These are phyloP conservation scores for Malurus elegans DNA, from an alignment of 2,113 vertebrate species.

Conservation along the genomic window DNA sequence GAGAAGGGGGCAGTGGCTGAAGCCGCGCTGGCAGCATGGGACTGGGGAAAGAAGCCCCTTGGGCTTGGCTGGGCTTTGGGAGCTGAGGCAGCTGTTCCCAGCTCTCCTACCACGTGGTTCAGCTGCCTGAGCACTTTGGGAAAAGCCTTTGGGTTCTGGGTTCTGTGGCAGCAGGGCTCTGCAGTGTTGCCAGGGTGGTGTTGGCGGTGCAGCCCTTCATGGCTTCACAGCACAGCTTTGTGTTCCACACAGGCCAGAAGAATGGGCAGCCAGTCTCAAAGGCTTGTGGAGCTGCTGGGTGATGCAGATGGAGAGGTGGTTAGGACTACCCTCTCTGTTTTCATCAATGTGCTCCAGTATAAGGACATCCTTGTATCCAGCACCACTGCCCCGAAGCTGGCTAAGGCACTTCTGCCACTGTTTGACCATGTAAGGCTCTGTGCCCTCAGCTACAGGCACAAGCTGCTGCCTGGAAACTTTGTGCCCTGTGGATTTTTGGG, in stretches of 20 bases:
- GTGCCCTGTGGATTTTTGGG: background rate
- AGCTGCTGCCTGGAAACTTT: background rate
- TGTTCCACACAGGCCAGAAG: background rate
- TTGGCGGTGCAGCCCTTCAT: no score
- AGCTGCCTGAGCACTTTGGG: no score
- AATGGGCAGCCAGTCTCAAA: background rate
- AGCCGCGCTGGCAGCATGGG: no score
- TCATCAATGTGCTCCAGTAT: background rate
- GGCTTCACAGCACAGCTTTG: no score
- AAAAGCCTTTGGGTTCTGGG: no score
- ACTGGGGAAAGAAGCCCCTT: no score
- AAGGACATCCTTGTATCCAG: background rate
- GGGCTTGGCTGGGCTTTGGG: no score
- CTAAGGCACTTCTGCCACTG: background rate
- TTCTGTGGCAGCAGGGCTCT: no score
- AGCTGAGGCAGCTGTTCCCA: no score
- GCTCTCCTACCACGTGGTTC: no score
- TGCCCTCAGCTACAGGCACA: background rate
- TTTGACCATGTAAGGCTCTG: background rate
- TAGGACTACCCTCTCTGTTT: background rate
- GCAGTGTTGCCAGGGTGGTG: no score
- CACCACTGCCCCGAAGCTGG: background rate
- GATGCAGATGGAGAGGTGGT: background rate
- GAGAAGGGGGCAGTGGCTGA: no score
- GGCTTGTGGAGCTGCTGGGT: background rate